phyloP scores from a whole-genome alignment of 2,797 vertebrate species.

The Chrysocyon brachyurus region DNA sequence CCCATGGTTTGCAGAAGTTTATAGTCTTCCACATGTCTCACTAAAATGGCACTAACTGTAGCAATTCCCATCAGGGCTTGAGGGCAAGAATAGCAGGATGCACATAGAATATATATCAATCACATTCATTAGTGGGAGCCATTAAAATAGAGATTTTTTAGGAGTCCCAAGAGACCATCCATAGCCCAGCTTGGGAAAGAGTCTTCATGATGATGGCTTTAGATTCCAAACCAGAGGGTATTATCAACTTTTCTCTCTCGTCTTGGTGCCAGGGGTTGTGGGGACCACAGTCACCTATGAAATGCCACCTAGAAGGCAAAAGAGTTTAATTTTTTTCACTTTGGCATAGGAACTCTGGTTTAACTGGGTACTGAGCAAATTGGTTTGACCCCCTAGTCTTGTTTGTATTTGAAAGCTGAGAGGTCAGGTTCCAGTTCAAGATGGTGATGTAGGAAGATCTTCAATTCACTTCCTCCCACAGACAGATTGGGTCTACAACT shows the following conservation, averaged over 20 bases:
- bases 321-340: slow-evolving; percentile 16
- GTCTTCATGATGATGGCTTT: not conserved
- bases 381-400: not conserved
- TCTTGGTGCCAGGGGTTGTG: not conserved
- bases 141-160: slow-evolving; percentile 24
- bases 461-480: not conserved
- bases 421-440: not conserved
- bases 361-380: not conserved
- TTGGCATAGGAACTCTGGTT: not conserved
- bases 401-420: slow-evolving; percentile 38
- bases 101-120: not conserved
- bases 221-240: not conserved
- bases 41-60: not conserved
- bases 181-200: not conserved
- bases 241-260: not conserved
- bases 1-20: not conserved
- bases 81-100: not conserved
- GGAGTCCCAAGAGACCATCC: not conserved
- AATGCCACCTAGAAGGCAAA: not conserved
- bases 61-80: not conserved
- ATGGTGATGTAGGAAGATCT: not conserved
- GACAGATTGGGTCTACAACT: not conserved
- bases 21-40: not conserved
- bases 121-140: not conserved
- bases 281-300: not conserved